Evolutionary conservation across 2,797 vertebrate species (phyloP), one percentile per base, ranked within the genome.

Genomic region (Anomalospiza imberbis): DNA sequence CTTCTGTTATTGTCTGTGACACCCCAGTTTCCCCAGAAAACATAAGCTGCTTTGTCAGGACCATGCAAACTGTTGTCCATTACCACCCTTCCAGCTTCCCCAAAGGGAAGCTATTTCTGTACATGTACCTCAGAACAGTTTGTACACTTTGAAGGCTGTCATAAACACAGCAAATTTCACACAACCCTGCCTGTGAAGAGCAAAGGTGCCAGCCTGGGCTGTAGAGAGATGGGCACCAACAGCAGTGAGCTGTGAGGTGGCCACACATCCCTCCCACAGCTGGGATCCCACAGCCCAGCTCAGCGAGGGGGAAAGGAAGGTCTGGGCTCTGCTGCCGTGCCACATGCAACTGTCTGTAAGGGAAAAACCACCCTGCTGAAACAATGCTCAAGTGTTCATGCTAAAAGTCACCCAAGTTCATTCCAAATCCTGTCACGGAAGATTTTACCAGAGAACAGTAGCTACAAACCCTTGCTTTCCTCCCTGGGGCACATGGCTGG

Each of bases 221-320:
- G 34, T 40, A 72, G 83, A 57, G 9, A 83, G 24, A 74, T 0
- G 3, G 62, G 28, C 58, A 84, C 47, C 62, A 71, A 47, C 26
- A 2, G 13, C 2, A 15, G 10, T 0, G 4, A 61, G 50, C 32
- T 12, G 7, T 9, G 29, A 2, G 19, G 38, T 1, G 5, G 74
- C 36, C 70, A 62, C 0, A 0, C 44, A 76, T 67, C 12, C 42
- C 51, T 77, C n/a, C 47, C 72, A 36, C 19, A 28, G 47, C 26
- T 2, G 4, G 47, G 50, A 68, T 12, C 51, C 25, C 2, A 3
- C 63, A 85, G 70, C 34, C 71, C 24, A 20, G 50, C 71, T 47
- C 7, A 12, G 71, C 1, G 0, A 70, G 17, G 48, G 25, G 13
- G 19, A 73, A 38, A 6, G 51, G 14, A 85, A 68, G 15, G 12